These are phyloP conservation scores for Tryphoninae sp. DNA, from an alignment of 2,888 invertebrate species.

Conservation along the genomic window DNA sequence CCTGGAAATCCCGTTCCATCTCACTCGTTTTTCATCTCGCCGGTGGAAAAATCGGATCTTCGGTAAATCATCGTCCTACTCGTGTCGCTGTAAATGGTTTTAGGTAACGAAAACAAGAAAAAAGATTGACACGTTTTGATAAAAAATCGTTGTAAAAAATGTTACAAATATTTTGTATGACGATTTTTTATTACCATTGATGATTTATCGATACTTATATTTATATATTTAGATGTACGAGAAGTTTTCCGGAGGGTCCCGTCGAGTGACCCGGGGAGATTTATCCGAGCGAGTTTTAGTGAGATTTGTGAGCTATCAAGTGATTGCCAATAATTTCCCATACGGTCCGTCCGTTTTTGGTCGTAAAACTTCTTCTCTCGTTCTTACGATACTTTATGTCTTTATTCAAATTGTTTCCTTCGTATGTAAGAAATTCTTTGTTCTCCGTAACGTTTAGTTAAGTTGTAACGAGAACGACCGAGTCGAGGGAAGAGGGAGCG, in stretches of 20 bases:
- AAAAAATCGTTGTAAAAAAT: too few species aligned
- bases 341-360: constrained; percentile 38
- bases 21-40: not conserved
- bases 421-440: not conserved
- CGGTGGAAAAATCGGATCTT: constrained; percentile 71
- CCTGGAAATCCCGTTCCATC: constrained; percentile 63
- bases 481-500: not conserved
- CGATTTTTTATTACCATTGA: too few species aligned
- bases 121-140: too few species aligned
- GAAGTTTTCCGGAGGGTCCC: constrained; percentile 30
- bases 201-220: not conserved
- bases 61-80: constrained; percentile 70
- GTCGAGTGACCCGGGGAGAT: constrained; percentile 14
- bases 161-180: too few species aligned
- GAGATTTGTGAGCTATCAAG: constrained; percentile 64
- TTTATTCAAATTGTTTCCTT: not conserved
- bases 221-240: constrained; percentile 19
- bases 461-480: not conserved
- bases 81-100: constrained; percentile 63
- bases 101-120: not conserved
- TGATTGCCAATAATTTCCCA: constrained; percentile 63
- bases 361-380: constrained; percentile 17
- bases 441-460: not conserved
- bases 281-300: constrained; percentile 12
- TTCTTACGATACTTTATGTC: constrained; percentile 9